Base-by-base conservation (phyloP, 2,888 invertebrate genomes). In the Ophion costatus region DNA sequence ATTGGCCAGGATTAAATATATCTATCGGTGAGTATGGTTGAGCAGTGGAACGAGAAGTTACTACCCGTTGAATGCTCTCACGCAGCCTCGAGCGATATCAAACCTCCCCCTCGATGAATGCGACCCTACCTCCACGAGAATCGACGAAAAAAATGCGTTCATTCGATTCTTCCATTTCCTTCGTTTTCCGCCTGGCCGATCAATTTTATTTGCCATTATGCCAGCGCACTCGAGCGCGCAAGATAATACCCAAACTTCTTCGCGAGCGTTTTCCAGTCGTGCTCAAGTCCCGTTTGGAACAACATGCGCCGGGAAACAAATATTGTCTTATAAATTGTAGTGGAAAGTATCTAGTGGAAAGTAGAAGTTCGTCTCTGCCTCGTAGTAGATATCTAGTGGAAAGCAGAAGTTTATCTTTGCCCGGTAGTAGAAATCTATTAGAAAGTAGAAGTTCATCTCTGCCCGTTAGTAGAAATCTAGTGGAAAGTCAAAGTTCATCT, bases 161-260 rank as follows among this genome's bases (percentile, higher is more conserved):
- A 85, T 85, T 85, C 80, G 79, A 85, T 85, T 85, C 73, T 80
- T 82, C 80, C 80, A 85, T 85, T 82, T 85, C 85, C 82, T 85
- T 82, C 81, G 82, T 82, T 85, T 80, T 80, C 79, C 76, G 45
- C 80, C 59, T 66, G 67, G 57, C 73, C 67, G 24, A 80, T 82
- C 79, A 82, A 85, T 82, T 82, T 82, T 63, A 80, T 85, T 76
- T 61, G 79, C 78, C 76, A 85, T 82, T 82, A 73, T 82, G 82
- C 80, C 29, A 38, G 67, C 17, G 51, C 67, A 56, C 67, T 80
- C 79, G 67, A 76, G 71, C 73, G 70, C 33, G 78, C 78, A 71
- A 81, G 78, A 82, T 81, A 79, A 71, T 73, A 45, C 69, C 71
- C 66, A 20, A 84, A 71, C 3, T 70, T 61, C 66, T 64, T 79